These are phyloP conservation scores for Pachyramphus minor DNA, from an alignment of 2,113 vertebrate species.

Conservation along the genomic window DNA sequence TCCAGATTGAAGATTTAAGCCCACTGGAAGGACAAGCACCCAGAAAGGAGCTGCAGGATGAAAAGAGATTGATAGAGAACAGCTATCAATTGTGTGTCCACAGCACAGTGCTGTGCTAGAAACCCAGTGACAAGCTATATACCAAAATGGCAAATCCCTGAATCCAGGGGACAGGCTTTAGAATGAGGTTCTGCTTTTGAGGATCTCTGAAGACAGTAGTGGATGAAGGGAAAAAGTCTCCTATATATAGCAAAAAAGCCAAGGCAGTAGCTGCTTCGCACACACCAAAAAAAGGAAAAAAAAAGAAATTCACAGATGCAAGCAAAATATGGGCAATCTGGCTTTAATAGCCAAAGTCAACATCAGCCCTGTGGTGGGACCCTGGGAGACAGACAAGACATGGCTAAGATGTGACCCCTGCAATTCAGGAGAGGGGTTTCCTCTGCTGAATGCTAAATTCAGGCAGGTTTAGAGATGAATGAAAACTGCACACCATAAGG, in stretches of 20 bases:
- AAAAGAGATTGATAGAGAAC: background rate
- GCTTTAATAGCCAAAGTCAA: background rate
- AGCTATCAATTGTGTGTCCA: background rate
- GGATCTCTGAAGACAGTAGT: background rate
- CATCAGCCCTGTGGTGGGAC: background rate
- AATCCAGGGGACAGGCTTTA: background rate
- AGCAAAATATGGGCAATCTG: background rate
- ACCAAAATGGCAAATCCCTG: background rate
- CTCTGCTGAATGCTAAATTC: constrained; percentile 45
- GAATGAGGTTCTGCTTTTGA: background rate
- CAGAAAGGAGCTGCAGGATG: background rate
- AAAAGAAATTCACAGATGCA: background rate
- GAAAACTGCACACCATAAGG: constrained; percentile 57
- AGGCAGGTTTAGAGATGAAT: constrained; percentile 59
- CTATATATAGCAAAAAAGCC: background rate
- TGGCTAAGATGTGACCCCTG: background rate
- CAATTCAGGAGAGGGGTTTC: constrained; percentile 26
- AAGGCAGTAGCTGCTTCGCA: background rate
- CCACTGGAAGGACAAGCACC: background rate
- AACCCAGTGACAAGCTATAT: background rate
- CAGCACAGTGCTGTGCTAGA: background rate
- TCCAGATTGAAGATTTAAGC: background rate
- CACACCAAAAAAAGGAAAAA: no score
- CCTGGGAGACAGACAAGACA: background rate
- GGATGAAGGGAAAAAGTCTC: background rate